Base-by-base conservation (phyloP, 2,888 invertebrate species). In the Megalurothrips usitatus region DNA sequence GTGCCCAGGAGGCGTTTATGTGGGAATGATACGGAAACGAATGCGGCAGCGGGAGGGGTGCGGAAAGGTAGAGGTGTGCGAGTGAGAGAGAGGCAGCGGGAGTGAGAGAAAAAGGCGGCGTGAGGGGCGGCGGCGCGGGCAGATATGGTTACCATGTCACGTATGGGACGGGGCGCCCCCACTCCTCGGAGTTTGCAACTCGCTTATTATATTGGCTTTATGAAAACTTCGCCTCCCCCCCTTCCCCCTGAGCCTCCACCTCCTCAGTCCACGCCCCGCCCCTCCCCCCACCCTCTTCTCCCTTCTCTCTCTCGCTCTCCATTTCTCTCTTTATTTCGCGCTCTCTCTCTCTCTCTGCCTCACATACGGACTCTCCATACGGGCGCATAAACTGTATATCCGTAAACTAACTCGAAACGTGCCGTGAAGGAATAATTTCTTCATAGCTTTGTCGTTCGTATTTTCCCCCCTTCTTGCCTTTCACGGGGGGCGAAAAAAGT, bases 121-220 rank as follows among this genome's bases (percentile, higher is more conserved):
- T 6, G 52, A 19, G 19, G 68, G n/a, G 68, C 6, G 26, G 68
- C 68, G 26, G 10, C 23, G 68, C 23, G 26, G 26, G 68, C 68
- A 26, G 68, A 75, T 75, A 75, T 75, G 68, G 68, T 75, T 75
- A 75, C 68, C 68, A 75, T 75, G 68, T 75, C 68, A 75, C 68
- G 68, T 75, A 68, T 19, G 12, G 68, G 23, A 26, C 68, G 0
- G 2, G 23, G 23, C 68, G 68, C 68, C 68, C 68, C 68, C 68
- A 23, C 68, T 11, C 23, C 68, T 23, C 9, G 68, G 68, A 75
- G 68, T 75, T 75, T 75, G 68, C 68, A 75, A 75, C 68, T 75
- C 68, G 68, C n/a, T 75, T 75, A 75, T 75, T 75, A 75, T 75
- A 75, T 75, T 75, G 68, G 68, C 68, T 75, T 75, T 75, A 75